Percentiles rank a stretch among this genome's conserved stretches.
phyloP scores from a whole-genome alignment of 2,113 vertebrate species.

The Ceyx melanurus region DNA sequence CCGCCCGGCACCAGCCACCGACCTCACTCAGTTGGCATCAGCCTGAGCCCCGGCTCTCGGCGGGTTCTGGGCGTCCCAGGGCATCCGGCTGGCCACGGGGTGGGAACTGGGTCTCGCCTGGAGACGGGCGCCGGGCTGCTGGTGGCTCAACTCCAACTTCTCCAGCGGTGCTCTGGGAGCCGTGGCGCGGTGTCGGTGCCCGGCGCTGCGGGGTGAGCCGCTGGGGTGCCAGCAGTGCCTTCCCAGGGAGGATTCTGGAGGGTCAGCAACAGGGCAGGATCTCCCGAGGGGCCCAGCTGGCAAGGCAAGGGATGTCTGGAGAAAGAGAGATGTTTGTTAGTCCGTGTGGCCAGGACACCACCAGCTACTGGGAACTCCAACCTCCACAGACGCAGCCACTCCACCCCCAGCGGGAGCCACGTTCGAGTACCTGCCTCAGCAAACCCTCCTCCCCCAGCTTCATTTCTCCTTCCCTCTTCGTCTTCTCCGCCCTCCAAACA shows the following conservation, averaged over 20 bases:
- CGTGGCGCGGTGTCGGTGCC: no score
- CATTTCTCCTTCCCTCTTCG: neutral
- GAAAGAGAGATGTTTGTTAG: constrained; percentile 40
- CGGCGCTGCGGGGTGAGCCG: no score
- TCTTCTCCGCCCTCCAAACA: neutral
- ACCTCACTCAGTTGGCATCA: neutral
- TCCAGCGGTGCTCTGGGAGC: neutral
- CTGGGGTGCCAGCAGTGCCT: neutral
- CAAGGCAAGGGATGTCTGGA: neutral
- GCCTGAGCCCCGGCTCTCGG: neutral
- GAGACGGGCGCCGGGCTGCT: neutral
- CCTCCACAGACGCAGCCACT: neutral
- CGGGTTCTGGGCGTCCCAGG: neutral
- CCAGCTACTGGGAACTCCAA: neutral
- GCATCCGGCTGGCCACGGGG: neutral
- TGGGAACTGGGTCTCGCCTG: neutral
- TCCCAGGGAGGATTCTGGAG: neutral
- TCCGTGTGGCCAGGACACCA: neutral
- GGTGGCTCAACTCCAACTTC: neutral
- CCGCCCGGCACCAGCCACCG: neutral
- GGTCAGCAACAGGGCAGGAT: neutral
- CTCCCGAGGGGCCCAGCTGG: neutral
- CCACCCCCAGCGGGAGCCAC: neutral
- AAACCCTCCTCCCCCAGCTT: neutral
- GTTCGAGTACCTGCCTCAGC: neutral